These are phyloP conservation scores for Kryptopterus vitreolus DNA, from an alignment of 2,797 vertebrate species.

Conservation along the genomic window DNA sequence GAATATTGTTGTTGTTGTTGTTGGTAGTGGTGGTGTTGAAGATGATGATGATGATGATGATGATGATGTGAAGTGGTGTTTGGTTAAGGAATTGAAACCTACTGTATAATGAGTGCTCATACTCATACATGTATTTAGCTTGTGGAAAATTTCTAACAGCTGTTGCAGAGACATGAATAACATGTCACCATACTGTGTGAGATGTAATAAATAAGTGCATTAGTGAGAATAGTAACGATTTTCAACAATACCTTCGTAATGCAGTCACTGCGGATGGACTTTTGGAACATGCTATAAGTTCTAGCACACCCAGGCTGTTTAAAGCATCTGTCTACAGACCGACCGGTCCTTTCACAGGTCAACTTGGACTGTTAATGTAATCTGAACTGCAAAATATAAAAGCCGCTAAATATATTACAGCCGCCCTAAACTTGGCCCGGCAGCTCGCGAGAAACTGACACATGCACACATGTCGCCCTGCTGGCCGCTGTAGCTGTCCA, in stretches of 20 bases:
- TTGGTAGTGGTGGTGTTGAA: neutral
- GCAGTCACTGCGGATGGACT: too few relatives aligned
- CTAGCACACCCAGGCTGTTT: constrained; percentile 13
- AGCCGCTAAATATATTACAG: constrained; percentile 39
- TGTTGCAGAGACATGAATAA: too few relatives aligned
- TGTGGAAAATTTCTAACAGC: too few relatives aligned
- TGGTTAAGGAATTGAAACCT: neutral
- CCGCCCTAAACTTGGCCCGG: constrained; percentile 37
- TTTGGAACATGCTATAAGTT: too few relatives aligned
- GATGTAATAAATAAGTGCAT: too few relatives aligned
- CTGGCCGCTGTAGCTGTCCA: constrained; percentile 56
- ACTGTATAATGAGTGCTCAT: too few relatives aligned
- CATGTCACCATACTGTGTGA: too few relatives aligned
- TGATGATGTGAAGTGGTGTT: too few relatives aligned
- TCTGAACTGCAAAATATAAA: constrained; percentile 12
- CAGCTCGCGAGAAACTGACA: constrained; percentile 39
- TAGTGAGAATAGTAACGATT: too few relatives aligned
- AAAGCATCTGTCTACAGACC: constrained; percentile 32
- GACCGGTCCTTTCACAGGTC: constrained; percentile 33
- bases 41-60: too few relatives aligned
- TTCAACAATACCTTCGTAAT: too few relatives aligned
- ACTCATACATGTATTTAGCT: too few relatives aligned
- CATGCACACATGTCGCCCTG: constrained; percentile 41
- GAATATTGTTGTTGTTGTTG: neutral
- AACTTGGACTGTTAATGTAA: constrained; percentile 28